These are phyloP conservation scores for Aspidiotus destructor DNA, from an alignment of 2,888 invertebrate genomes.

Conservation along the genomic window DNA sequence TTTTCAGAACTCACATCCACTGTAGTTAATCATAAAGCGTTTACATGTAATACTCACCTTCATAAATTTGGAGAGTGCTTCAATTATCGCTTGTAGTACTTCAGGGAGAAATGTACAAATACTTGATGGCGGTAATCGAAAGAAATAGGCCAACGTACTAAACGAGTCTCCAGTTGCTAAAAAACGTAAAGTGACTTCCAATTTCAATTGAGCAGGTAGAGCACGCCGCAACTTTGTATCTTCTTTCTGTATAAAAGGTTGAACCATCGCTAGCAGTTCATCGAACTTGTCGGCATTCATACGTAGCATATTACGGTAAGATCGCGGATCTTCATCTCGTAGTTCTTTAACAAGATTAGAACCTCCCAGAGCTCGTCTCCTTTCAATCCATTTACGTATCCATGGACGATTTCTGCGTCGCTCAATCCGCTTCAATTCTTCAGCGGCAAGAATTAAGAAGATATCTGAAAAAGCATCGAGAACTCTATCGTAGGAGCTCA, in stretches of 20 bases:
- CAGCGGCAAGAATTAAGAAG: no score
- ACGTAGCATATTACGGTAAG: background rate
- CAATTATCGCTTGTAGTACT: background rate
- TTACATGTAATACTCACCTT: background rate
- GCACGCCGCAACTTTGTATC: background rate
- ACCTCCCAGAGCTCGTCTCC: no score
- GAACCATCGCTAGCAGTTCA: background rate
- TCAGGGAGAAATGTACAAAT: background rate
- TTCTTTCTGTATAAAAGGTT: background rate
- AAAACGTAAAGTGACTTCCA: background rate
- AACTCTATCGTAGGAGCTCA: no score
- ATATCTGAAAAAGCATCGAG: no score
- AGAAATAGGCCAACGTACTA: background rate
- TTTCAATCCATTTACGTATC: no score
- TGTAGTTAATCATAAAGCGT: no score
- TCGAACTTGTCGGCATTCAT: background rate
- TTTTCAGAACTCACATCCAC: no score
- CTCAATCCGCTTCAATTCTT: no score
- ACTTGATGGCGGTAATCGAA: background rate
- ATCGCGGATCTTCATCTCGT: background rate
- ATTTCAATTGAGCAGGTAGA: background rate
- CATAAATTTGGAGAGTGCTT: background rate
- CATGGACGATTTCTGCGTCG: no score
- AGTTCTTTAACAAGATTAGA: no score
- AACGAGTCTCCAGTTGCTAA: background rate